These are phyloP conservation scores for Diorhabda sublineata DNA, from an alignment of 1,140 invertebrate genomes.

Conservation along the genomic window DNA sequence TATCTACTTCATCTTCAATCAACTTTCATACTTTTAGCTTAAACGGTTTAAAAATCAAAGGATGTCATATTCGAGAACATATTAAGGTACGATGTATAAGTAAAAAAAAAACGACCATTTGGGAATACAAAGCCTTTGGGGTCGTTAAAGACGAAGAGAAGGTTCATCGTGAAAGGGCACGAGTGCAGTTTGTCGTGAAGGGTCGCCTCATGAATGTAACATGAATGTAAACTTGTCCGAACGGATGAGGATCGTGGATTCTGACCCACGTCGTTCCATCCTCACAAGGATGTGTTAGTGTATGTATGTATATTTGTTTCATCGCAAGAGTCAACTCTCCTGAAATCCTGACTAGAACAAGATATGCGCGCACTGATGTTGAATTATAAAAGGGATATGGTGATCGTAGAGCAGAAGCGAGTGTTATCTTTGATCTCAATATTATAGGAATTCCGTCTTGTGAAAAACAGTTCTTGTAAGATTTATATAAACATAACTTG, in stretches of 20 bases:
- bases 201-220: slow-evolving; percentile 19
- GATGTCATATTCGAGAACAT: no score
- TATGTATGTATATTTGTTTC: slow-evolving; percentile 9
- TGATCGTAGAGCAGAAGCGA: no score
- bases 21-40: no score
- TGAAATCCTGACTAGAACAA: slow-evolving; percentile 6
- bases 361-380: slow-evolving; percentile 8
- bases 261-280: slow-evolving; percentile 9
- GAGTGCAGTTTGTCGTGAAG: slow-evolving; percentile 19
- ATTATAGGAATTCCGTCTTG: no score
- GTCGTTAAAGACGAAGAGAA: slow-evolving; percentile 12
- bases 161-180: slow-evolving; percentile 6
- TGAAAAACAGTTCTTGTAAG: no score
- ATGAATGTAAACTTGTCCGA: slow-evolving; percentile 20
- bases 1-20: no score
- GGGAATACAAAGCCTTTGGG: slow-evolving; percentile 15
- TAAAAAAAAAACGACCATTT: slow-evolving; percentile 5
- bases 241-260: slow-evolving; percentile 8
- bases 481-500: no score
- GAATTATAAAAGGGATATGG: slow-evolving; percentile 9
- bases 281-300: neutral
- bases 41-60: no score
- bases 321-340: slow-evolving; percentile 8
- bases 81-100: no score
- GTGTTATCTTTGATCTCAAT: no score